These are phyloP conservation scores for Odontothrips loti DNA, from an alignment of 2,888 invertebrate genomes.

Conservation along the genomic window DNA sequence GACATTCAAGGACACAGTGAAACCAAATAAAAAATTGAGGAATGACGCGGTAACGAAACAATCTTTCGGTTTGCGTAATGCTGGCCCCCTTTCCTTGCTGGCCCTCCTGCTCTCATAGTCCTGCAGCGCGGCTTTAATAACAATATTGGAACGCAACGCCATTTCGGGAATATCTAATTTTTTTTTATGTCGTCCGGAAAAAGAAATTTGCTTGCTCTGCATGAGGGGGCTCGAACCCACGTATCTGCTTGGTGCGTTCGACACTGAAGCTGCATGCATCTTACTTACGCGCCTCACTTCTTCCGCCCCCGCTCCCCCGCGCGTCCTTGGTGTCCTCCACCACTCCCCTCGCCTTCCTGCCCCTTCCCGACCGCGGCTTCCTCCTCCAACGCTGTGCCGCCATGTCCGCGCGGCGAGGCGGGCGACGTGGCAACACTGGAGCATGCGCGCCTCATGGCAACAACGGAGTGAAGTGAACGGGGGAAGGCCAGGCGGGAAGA, in stretches of 20 bases:
- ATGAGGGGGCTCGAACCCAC: too few species aligned
- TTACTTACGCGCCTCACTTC: background rate
- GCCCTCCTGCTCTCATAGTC: too few species aligned
- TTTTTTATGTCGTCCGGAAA: too few species aligned
- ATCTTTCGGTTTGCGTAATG: too few species aligned
- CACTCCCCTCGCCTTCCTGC: background rate
- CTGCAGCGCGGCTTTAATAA: too few species aligned
- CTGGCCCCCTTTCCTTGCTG: too few species aligned
- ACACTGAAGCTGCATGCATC: conserved; percentile 1
- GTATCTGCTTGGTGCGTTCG: background rate
- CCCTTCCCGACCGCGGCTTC: background rate
- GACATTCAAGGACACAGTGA: conserved; percentile 2
- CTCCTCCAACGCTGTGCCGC: background rate
- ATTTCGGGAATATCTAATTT: too few species aligned
- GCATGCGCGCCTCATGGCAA: background rate
- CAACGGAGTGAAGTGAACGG: too few species aligned
- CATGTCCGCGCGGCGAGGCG: background rate
- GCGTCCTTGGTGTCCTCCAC: background rate
- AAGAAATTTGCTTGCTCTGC: too few species aligned
- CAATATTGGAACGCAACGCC: too few species aligned
- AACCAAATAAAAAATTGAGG: background rate
- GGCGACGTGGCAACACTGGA: background rate
- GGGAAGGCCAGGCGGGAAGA: background rate
- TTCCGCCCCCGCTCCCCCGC: background rate
- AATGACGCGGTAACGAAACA: too few species aligned